phyloP scores from a whole-genome alignment of 2,888 invertebrate genomes.

The Leptinotarsa peninsularis region DNA sequence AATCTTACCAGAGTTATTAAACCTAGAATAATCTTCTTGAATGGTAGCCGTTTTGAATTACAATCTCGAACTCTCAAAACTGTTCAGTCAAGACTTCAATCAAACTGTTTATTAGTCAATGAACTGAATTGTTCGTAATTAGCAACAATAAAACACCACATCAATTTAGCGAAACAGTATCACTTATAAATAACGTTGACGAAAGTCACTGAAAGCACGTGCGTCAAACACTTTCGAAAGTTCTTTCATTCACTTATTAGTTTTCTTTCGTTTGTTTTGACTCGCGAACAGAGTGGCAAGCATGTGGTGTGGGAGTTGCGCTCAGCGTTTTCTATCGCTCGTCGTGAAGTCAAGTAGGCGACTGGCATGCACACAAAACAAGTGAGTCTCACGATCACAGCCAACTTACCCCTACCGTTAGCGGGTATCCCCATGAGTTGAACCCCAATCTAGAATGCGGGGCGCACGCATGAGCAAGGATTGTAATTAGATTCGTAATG shows the following conservation, averaged over 20 bases:
- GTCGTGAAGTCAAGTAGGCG: conserved; percentile 54
- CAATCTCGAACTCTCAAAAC: conserved; percentile 40
- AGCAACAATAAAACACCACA: conserved; percentile 40
- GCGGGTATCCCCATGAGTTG: conserved; percentile 61
- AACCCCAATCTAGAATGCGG: conserved; percentile 59
- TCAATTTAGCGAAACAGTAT: conserved; percentile 14
- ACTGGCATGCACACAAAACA: conserved; percentile 53
- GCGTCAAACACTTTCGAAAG: conserved; percentile 15
- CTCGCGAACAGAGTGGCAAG: conserved; percentile 36
- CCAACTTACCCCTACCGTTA: conserved; percentile 63
- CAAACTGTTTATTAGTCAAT: conserved; percentile 51
- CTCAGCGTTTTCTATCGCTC: conserved; percentile 45
- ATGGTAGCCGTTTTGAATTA: conserved; percentile 50
- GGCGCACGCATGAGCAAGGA: conserved; percentile 68
- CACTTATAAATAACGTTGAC: conserved; percentile 16
- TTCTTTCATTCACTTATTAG: background rate
- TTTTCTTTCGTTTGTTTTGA: conserved; percentile 24
- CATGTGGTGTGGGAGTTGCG: conserved; percentile 43
- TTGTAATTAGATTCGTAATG: conserved; percentile 70
- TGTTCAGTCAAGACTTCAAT: conserved; percentile 33
- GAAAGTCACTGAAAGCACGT: conserved; percentile 36
- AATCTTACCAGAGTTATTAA: conserved; percentile 52
- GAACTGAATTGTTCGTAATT: conserved; percentile 45
- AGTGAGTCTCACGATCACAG: conserved; percentile 54
- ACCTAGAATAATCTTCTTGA: conserved; percentile 49